phyloP scores from a whole-genome alignment of 1,140 invertebrate species.

The Drosophila repletoides region DNA sequence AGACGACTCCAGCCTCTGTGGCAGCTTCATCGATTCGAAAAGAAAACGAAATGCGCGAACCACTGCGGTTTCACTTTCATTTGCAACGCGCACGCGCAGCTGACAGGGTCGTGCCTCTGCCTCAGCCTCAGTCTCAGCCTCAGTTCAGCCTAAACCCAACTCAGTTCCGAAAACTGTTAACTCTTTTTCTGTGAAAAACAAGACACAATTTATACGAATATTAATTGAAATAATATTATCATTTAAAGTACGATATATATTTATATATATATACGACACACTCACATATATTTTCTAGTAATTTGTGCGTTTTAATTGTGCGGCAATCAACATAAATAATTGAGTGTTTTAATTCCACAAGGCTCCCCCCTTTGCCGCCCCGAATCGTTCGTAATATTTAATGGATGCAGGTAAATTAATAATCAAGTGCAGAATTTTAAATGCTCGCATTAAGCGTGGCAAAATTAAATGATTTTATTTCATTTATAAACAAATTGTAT shows the following conservation, averaged over 20 bases:
- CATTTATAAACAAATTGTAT: constrained; percentile 5
- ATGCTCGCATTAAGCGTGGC: constrained; percentile 41
- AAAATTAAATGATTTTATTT: constrained; percentile 10
- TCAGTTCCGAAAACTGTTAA: not conserved
- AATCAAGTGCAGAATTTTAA: constrained; percentile 30
- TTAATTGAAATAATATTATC: no score
- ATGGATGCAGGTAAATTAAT: constrained; percentile 73
- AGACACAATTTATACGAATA: no score
- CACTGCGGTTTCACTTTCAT: constrained; percentile 81
- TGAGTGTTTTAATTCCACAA: constrained; percentile 44
- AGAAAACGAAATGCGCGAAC: constrained; percentile 75
- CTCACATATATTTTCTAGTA: constrained; percentile 1
- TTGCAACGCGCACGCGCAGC: constrained; percentile 73
- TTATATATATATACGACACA: no score
- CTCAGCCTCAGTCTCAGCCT: no score
- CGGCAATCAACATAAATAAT: constrained; percentile 55
- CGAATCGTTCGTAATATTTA: constrained; percentile 40
- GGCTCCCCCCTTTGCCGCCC: not conserved
- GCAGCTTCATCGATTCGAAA: constrained; percentile 42
- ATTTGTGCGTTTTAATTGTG: constrained; percentile 54
- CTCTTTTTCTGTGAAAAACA: no score
- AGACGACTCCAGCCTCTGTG: not conserved
- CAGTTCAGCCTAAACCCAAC: not conserved
- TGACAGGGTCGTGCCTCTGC: constrained; percentile 70
- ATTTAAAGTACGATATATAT: no score